Conservation (phyloP, 2,113 vertebrate species). For the Harpagus bidentatus region DNA sequence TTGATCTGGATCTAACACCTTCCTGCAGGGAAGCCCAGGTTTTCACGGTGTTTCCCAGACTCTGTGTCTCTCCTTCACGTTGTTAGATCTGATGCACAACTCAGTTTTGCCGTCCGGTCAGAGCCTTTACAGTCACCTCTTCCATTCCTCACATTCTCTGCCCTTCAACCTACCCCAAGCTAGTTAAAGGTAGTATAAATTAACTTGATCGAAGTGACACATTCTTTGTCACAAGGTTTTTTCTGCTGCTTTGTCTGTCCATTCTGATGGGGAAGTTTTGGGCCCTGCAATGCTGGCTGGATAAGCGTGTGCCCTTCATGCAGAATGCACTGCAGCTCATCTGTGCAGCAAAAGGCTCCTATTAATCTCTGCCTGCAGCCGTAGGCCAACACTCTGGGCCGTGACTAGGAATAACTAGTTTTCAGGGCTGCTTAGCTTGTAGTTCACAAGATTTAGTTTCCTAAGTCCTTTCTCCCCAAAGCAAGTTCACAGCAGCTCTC, state of each 20-base stretch:
- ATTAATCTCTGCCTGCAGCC: neutral
- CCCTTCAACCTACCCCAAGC: neutral
- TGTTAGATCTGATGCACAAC: neutral
- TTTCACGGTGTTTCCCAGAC: neutral
- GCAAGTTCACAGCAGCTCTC: neutral
- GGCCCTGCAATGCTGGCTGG: too few species aligned
- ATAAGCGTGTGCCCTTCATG: neutral
- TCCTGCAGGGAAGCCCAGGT: neutral
- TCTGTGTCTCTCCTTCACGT: neutral
- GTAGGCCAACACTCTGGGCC: neutral
- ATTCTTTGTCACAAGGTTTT: neutral
- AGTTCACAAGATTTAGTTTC: neutral
- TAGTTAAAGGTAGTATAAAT: neutral
- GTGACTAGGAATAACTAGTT: neutral
- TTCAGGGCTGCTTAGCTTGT: neutral
- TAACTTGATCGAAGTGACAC: neutral
- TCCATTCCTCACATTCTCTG: neutral
- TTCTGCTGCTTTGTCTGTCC: neutral
- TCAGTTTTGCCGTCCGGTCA: neutral
- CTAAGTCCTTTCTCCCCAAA: neutral
- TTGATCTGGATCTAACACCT: neutral
- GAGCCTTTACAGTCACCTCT: neutral
- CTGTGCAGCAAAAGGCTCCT: neutral
- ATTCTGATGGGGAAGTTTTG: neutral
- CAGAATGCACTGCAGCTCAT: neutral